Evolutionary conservation across 2,888 invertebrate genomes (phyloP), one percentile per base, ranked within the genome.

Genomic region (Xestia rhomboidea): DNA sequence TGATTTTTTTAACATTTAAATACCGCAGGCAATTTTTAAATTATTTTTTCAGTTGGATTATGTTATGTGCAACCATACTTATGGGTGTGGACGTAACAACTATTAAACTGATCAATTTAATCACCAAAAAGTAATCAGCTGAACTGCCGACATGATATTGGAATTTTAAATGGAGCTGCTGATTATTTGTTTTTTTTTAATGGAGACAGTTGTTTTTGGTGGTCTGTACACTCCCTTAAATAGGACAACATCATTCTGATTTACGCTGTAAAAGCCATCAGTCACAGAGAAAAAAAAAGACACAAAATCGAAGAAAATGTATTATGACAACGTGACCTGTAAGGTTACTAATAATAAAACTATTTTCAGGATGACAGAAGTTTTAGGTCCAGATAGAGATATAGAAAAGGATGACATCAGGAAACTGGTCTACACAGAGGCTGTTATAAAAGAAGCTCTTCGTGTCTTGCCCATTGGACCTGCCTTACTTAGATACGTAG

Each of bases 341-440:
- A 27, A 15, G 57, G 13, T 27, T 57, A 57, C 15, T 57, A 18
- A 30, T 8, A 30, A 41, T 41, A 15, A 15, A 41, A 8, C 3
- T 1, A 10, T 83, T 88, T 91, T 46, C 72, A 91, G 91, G 54
- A 63, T 90, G 11, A 68, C 72, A 5, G 74, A 88, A 60, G 84
- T 87, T 1, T 60, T 89, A 44, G 82, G 77, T 18, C 81, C 54
- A 27, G 77, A 83, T 10, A 83, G 82, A 76, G 82, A 87, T 68
- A 63, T 88, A 0, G 84, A 83, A 34, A 88, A 88, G 67, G 72
- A 83, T 10, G 88, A 89, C 71, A 84, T 90, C 21, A 70, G 70
- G 41, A 70, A 64, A 68, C 41, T 89, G 18, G 81, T 81, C 0
- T 89, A 89, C n/a, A 73, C 70, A 18, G 86, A 86, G 27, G 88